phyloP scores from a whole-genome alignment of 2,888 invertebrate species.

The Agriopis leucophaearia region DNA sequence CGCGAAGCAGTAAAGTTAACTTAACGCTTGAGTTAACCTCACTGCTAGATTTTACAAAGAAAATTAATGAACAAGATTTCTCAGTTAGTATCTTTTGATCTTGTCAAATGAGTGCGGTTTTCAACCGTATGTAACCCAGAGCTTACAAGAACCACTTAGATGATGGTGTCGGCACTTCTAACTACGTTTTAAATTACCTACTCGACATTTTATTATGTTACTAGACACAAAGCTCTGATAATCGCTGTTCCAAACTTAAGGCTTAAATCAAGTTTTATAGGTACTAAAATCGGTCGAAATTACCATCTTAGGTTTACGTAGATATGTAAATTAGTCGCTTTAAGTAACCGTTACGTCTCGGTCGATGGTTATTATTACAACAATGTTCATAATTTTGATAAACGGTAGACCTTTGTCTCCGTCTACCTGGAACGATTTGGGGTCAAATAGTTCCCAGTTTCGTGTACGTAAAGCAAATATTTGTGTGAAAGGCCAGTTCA shows the following conservation, averaged over 20 bases:
- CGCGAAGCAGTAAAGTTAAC: background rate
- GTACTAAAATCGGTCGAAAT: constrained; percentile 49
- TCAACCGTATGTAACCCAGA: constrained; percentile 56
- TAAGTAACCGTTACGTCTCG: constrained; percentile 39
- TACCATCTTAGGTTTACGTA: constrained; percentile 44
- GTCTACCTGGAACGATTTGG: constrained; percentile 35
- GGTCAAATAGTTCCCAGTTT: constrained; percentile 29
- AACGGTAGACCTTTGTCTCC: constrained; percentile 25
- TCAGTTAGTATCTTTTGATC: constrained; percentile 62
- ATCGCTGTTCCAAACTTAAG: constrained; percentile 45
- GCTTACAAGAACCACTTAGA: constrained; percentile 57
- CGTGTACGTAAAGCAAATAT: constrained; percentile 37
- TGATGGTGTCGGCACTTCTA: constrained; percentile 41
- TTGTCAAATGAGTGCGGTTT: constrained; percentile 66
- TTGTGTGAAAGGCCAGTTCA: constrained; percentile 34
- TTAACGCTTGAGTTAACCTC: constrained; percentile 30
- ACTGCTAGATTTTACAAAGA: constrained; percentile 40
- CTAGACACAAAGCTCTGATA: constrained; percentile 43
- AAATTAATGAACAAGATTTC: constrained; percentile 42
- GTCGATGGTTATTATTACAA: constrained; percentile 43
- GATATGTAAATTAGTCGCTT: constrained; percentile 49
- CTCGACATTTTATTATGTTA: constrained; percentile 46
- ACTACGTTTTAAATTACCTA: constrained; percentile 37
- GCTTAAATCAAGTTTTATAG: constrained; percentile 50
- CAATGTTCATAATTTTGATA: constrained; percentile 46